These are phyloP conservation scores for Linepithema humile DNA, from an alignment of 1,140 invertebrate species.

Conservation along the genomic window DNA sequence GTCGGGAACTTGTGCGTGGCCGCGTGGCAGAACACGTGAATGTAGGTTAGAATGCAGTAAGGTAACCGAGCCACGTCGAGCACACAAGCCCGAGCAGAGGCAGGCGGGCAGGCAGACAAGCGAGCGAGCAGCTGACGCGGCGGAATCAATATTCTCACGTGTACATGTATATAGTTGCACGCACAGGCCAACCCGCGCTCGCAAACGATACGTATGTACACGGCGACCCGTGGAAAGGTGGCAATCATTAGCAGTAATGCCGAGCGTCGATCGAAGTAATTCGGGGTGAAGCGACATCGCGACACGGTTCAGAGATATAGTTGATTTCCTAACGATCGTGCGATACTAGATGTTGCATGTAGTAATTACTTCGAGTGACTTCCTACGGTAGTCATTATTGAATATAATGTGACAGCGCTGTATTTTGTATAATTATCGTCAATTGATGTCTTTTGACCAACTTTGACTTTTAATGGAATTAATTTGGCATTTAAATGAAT, in stretches of 20 bases:
- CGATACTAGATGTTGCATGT: not conserved
- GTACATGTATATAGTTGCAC: slow-evolving; percentile 61
- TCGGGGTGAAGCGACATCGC: not conserved
- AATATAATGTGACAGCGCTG: no score
- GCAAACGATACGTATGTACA: slow-evolving; percentile 9
- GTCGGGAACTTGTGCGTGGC: slow-evolving; percentile 35
- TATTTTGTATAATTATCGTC: no score
- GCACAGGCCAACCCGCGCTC: slow-evolving; percentile 5
- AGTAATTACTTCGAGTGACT: not conserved
- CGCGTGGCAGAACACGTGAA: slow-evolving; percentile 61
- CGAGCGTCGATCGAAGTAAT: slow-evolving; percentile 14
- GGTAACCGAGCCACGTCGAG: slow-evolving; percentile 62
- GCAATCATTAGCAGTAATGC: slow-evolving; percentile 1
- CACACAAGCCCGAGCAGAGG: slow-evolving; percentile 41
- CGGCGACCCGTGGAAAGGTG: slow-evolving; percentile 4
- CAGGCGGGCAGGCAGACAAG: not conserved
- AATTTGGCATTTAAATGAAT: no score
- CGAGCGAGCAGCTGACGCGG: slow-evolving; percentile 76
- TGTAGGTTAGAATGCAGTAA: slow-evolving; percentile 75
- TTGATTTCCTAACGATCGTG: not conserved
- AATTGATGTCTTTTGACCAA: no score
- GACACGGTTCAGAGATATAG: not conserved
- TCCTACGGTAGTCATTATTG: no score
- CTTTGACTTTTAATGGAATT: no score
- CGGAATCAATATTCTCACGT: slow-evolving; percentile 79